Percentiles rank a stretch among this genome's conserved stretches.
Conservation (phyloP, 2,113 vertebrate species). For the Phylloscopus whistleri region DNA sequence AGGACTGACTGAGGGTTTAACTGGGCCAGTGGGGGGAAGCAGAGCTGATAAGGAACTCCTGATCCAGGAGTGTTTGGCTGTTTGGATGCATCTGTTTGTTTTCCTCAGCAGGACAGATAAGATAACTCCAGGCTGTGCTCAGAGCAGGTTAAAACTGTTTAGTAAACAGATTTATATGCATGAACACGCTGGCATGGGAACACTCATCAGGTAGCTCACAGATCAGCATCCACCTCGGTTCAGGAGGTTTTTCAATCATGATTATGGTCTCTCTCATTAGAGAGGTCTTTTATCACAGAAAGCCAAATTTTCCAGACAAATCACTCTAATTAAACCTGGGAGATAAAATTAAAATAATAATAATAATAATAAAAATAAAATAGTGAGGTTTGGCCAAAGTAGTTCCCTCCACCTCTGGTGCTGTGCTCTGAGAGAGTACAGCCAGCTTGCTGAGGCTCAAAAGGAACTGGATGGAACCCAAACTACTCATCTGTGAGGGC, state of each 20-base stretch:
- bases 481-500: neutral
- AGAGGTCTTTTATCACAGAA: slow-evolving; percentile 19
- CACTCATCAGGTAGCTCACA: neutral
- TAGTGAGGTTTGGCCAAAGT: neutral
- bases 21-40: neutral
- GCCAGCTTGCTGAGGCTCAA: neutral
- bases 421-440: neutral
- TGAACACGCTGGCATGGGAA: neutral
- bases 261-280: slow-evolving; percentile 3
- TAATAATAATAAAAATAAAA: no score
- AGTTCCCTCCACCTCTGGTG: neutral
- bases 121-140: slow-evolving; percentile 18
- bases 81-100: slow-evolving; percentile 40
- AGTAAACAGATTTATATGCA: slow-evolving; percentile 45
- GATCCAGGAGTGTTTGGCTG: neutral
- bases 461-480: neutral
- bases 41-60: slow-evolving; percentile 6
- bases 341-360: no score
- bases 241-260: neutral
- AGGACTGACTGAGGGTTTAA: neutral
- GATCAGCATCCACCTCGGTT: neutral
- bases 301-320: slow-evolving; percentile 12
- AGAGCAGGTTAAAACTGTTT: neutral
- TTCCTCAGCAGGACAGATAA: slow-evolving; percentile 29
- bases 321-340: slow-evolving; percentile 3